These are phyloP conservation scores for Aptenodytes patagonicus DNA, from an alignment of 2,113 vertebrate genomes.

Conservation along the genomic window DNA sequence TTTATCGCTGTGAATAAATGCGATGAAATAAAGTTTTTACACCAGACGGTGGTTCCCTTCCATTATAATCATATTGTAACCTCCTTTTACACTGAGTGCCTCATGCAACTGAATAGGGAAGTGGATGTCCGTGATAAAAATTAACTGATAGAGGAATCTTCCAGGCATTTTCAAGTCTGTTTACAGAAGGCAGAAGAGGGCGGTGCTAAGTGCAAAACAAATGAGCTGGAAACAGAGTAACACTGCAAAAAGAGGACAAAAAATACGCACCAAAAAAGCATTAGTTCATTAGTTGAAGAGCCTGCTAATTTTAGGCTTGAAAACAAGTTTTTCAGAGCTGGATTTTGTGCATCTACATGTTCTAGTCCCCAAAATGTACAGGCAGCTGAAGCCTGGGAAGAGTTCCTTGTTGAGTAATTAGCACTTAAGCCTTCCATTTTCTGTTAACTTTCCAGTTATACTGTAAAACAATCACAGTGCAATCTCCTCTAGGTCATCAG, in stretches of 20 bases:
- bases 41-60: neutral
- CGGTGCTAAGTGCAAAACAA: neutral
- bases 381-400: neutral
- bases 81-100: neutral
- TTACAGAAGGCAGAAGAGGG: neutral
- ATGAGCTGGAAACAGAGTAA: neutral
- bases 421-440: neutral
- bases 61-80: neutral
- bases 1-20: neutral
- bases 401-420: neutral
- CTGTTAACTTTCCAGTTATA: neutral
- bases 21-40: neutral
- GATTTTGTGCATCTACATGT: fast-evolving
- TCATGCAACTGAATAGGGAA: neutral
- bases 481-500: neutral
- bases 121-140: neutral
- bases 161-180: neutral
- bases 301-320: neutral
- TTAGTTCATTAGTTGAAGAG: neutral
- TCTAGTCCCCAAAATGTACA: neutral
- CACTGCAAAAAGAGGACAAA: neutral
- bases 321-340: neutral
- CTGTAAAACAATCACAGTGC: neutral
- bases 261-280: neutral
- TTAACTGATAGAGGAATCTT: neutral